Conservation (phyloP, 2,888 invertebrate species). For the Monoplex corrugatus region DNA sequence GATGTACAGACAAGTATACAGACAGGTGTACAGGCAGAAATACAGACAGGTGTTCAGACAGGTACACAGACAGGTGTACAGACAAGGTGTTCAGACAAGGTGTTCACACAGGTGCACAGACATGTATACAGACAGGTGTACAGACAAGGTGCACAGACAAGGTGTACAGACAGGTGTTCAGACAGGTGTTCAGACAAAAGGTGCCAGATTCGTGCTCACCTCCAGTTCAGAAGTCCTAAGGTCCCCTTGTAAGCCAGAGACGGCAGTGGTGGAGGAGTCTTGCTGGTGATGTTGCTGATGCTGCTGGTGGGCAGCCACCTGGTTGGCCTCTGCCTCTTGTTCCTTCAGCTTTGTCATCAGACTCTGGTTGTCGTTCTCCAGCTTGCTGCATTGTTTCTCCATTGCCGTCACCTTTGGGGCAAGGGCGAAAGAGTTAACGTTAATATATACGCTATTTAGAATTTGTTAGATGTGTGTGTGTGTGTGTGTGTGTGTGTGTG, state of each 20-base stretch:
- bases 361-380: constrained; percentile 68
- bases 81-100: too few species aligned
- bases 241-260: constrained; percentile 51
- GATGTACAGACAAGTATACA: too few species aligned
- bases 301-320: constrained; percentile 51
- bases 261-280: neutral
- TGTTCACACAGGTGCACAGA: too few species aligned
- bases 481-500: too few species aligned
- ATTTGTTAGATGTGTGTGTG: neutral
- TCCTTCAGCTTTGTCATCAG: constrained; percentile 65
- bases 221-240: constrained; percentile 93
- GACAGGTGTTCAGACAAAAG: too few species aligned
- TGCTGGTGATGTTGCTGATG: constrained; percentile 85
- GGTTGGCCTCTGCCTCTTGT: constrained; percentile 56
- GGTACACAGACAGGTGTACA: too few species aligned
- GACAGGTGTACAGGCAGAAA: too few species aligned
- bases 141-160: too few species aligned
- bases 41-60: too few species aligned
- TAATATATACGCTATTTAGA: neutral
- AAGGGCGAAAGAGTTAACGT: constrained; percentile 14
- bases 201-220: too few species aligned
- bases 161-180: too few species aligned
- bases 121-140: too few species aligned
- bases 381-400: constrained; percentile 65
- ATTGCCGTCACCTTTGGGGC: constrained; percentile 66